These are phyloP conservation scores for Schizaphis graminum DNA, from an alignment of 2,888 invertebrate species.

Conservation along the genomic window DNA sequence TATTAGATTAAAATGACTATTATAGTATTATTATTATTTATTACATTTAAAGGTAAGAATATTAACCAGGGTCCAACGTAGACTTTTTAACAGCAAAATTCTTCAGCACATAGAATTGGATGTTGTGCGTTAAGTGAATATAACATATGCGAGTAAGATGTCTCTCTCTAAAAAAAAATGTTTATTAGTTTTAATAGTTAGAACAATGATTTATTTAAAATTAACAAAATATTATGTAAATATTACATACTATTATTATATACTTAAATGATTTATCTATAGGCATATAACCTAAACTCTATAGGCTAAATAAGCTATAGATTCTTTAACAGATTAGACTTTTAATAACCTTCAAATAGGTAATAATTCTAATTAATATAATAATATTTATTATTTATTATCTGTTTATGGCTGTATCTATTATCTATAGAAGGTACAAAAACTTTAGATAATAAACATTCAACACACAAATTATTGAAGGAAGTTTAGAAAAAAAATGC, in stretches of 20 bases:
- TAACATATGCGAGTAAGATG: background rate
- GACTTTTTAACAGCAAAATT: background rate
- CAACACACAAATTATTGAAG: background rate
- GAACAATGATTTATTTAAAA: background rate
- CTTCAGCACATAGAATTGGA: background rate
- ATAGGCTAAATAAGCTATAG: background rate
- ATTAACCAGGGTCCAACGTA: background rate
- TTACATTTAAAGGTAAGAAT: background rate
- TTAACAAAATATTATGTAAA: background rate
- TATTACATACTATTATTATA: background rate
- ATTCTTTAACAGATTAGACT: background rate
- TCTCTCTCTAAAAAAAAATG: background rate
- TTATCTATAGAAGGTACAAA: background rate
- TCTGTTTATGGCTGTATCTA: background rate
- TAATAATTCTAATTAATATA: background rate
- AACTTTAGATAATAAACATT: conserved; percentile 5
- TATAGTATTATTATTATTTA: background rate
- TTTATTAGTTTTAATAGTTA: background rate
- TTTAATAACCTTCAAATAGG: conserved; percentile 2
- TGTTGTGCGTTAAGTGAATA: background rate
- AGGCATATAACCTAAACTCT: background rate
- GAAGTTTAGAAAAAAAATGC: background rate
- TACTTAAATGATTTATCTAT: background rate
- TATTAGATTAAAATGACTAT: background rate
- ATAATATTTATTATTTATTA: background rate